Evolutionary conservation across 2,113 vertebrate species (phyloP).

Genomic region (Pogonocichla stellata): DNA sequence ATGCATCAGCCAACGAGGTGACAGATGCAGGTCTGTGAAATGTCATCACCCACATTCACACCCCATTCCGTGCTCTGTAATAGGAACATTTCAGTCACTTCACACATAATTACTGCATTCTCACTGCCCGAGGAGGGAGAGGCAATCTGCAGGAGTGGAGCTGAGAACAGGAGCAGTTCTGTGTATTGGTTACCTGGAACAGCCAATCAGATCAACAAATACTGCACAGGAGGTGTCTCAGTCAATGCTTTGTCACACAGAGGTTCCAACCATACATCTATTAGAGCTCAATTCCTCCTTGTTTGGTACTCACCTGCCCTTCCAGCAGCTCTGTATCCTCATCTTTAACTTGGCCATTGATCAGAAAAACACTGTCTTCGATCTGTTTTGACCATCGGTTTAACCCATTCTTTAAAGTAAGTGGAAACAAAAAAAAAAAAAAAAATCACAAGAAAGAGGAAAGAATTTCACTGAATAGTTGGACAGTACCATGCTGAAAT

Average conservation of each 20-base stretch:
- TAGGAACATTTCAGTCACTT: not conserved
- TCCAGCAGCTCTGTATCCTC: constrained; percentile 81
- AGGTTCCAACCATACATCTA: not conserved
- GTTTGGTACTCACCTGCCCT: constrained; percentile 78
- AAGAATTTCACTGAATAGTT: not conserved
- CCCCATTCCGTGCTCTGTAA: not conserved
- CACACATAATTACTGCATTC: not conserved
- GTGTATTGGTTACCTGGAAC: not conserved
- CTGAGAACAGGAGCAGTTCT: not conserved
- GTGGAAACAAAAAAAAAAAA: not conserved
- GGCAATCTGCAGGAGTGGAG: not conserved
- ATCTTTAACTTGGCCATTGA: constrained; percentile 83
- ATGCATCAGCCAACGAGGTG: not conserved
- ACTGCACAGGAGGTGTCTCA: not conserved
- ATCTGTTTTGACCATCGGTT: constrained; percentile 86
- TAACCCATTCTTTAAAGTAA: constrained; percentile 82
- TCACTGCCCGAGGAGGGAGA: not conserved
- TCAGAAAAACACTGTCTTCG: constrained; percentile 81
- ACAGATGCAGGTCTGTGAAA: not conserved
- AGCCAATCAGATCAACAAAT: not conserved
- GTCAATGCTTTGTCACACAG: not conserved
- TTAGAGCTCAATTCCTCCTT: not conserved
- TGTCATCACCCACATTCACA: not conserved
- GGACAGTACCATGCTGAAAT: not conserved
- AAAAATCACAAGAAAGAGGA: not conserved